A percentile compares a stretch with the other conserved stretches of the same genome.
Evolutionary conservation across 2,113 vertebrate species (phyloP).

Genomic region (Salvelinus sp.): DNA sequence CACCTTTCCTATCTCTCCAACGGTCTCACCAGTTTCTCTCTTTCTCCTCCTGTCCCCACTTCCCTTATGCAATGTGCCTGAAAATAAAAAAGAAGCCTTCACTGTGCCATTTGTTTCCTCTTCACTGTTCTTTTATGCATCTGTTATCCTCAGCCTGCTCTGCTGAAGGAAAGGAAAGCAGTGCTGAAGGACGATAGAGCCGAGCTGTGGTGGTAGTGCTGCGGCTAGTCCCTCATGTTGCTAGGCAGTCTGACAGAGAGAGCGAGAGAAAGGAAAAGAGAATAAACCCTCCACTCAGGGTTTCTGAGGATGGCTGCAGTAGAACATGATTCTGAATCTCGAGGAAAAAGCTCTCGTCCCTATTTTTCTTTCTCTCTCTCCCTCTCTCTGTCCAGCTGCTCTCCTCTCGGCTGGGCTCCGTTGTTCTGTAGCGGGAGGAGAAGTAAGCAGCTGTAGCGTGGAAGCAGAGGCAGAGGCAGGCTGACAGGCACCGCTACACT

Average conservation of each 20-base stretch:
- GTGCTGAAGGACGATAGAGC: not conserved
- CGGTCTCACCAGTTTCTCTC: not conserved
- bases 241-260: constrained; percentile 20
- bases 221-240: constrained; percentile 30
- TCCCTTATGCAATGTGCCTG: not conserved
- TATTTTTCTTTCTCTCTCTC: constrained; percentile 9
- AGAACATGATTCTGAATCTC: constrained; percentile 33
- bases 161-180: constrained; percentile 2
- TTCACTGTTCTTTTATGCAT: not conserved
- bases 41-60: too few species aligned
- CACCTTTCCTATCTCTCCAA: not conserved
- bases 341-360: constrained; percentile 6
- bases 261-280: not conserved
- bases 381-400: not conserved
- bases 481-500: constrained; percentile 61
- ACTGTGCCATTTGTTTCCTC: not conserved
- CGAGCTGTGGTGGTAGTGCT: constrained; percentile 16
- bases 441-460: constrained; percentile 47
- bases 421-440: constrained; percentile 25
- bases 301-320: constrained; percentile 22
- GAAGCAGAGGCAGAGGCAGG: constrained; percentile 3
- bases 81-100: not conserved
- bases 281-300: constrained; percentile 17
- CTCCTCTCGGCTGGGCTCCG: constrained; percentile 13
- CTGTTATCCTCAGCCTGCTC: not conserved